phyloP scores from a whole-genome alignment of 1,140 invertebrate genomes.

The Hydropsyche tenuis region DNA sequence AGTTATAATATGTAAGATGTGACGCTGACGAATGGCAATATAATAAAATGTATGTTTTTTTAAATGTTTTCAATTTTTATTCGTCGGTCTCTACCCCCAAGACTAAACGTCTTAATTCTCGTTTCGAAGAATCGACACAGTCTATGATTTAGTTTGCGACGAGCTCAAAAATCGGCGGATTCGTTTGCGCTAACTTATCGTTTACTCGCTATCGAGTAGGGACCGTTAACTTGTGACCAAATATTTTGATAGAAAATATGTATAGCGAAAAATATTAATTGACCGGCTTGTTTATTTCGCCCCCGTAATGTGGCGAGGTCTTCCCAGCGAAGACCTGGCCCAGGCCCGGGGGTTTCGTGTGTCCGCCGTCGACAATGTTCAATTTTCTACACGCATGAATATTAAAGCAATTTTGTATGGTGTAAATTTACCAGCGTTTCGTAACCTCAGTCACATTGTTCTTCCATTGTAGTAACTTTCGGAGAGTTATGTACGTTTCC shows the following conservation, averaged over 20 bases:
- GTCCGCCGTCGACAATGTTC: not conserved
- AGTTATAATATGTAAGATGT: constrained; percentile 20
- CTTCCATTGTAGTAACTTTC: constrained; percentile 11
- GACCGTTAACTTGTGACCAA: constrained; percentile 47
- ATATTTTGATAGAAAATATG: constrained; percentile 53
- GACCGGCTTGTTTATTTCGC: constrained; percentile 42
- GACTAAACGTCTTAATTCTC: too few species aligned
- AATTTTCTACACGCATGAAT: too few species aligned
- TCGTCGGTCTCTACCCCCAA: constrained; percentile 37
- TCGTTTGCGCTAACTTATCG: constrained; percentile 46
- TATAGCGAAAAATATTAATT: constrained; percentile 51
- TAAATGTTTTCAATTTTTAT: constrained; percentile 42
- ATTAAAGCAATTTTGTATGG: too few species aligned
- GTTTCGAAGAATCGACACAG: constrained; percentile 66
- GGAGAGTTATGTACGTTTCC: not conserved
- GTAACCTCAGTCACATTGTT: constrained; percentile 9
- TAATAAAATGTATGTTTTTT: constrained; percentile 26
- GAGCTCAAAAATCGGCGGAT: not conserved
- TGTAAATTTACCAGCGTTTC: constrained; percentile 3
- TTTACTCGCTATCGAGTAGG: constrained; percentile 41
- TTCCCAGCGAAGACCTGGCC: constrained; percentile 59
- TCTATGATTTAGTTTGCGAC: constrained; percentile 49
- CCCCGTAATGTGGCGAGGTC: constrained; percentile 56
- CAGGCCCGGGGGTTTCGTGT: constrained; percentile 44
- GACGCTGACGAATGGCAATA: constrained; percentile 21